Conservation (phyloP, 1,140 invertebrate species). For the Aradophagus sp. region DNA sequence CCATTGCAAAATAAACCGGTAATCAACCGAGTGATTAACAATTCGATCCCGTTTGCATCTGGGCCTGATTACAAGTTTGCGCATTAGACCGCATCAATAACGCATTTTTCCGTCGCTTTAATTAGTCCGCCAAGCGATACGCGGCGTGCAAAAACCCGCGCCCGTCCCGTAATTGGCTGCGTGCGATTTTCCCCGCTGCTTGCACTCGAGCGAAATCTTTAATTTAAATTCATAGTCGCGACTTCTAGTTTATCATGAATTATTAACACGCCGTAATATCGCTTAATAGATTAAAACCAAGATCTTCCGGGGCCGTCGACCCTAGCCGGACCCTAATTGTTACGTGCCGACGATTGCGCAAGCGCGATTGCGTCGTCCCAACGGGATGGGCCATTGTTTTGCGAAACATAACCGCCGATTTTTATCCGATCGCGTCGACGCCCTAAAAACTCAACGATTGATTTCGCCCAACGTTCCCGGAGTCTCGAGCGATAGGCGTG, state of each 20-base stretch:
- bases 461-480: too few relatives aligned
- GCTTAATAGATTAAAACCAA: slow-evolving; percentile 37
- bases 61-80: slow-evolving; percentile 23
- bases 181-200: slow-evolving; percentile 8
- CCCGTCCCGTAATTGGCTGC: slow-evolving; percentile 15
- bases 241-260: slow-evolving; percentile 54
- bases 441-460: slow-evolving; percentile 45
- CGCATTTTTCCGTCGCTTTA: slow-evolving; percentile 21
- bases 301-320: slow-evolving; percentile 15
- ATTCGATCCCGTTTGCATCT: slow-evolving; percentile 14
- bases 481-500: too few relatives aligned
- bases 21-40: slow-evolving; percentile 19
- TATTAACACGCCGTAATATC: slow-evolving; percentile 42
- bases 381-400: slow-evolving; percentile 24
- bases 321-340: slow-evolving; percentile 8
- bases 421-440: slow-evolving; percentile 42
- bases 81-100: slow-evolving; percentile 34
- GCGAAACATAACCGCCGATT: slow-evolving; percentile 27
- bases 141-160: slow-evolving; percentile 7
- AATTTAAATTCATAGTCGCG: slow-evolving; percentile 51
- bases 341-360: slow-evolving; percentile 19
- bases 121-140: slow-evolving; percentile 19
- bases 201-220: slow-evolving; percentile 37
- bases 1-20: slow-evolving; percentile 5
- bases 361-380: slow-evolving; percentile 20